Evolutionary conservation across 1,140 invertebrate genomes (phyloP).

Genomic region (Procambarus clarkii): DNA sequence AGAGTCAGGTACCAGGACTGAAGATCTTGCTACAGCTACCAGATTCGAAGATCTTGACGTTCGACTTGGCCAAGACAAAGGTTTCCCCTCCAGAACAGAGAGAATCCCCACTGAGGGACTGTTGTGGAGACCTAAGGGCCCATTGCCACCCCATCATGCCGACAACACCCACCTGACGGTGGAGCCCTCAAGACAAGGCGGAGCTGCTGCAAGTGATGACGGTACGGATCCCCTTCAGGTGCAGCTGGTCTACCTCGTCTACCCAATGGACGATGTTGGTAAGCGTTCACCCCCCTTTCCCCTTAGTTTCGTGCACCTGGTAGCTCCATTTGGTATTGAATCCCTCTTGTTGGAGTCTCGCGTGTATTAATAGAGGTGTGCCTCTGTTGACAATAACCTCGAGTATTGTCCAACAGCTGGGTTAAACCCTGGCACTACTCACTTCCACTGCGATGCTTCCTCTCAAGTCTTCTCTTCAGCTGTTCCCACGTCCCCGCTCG

Average conservation of each 20-base stretch:
- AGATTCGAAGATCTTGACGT: neutral
- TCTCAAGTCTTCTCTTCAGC: no score
- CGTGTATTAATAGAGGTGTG: no score
- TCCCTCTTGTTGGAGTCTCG: no score
- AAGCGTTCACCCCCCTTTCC: neutral
- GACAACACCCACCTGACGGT: neutral
- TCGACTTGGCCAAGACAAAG: neutral
- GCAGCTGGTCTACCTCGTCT: constrained; percentile 61
- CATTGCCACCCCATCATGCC: neutral
- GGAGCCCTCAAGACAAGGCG: neutral
- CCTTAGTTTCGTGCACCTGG: no score
- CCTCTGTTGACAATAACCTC: no score
- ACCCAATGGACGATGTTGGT: constrained; percentile 36
- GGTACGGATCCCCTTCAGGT: constrained; percentile 18
- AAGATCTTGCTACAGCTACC: neutral
- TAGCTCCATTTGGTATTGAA: no score
- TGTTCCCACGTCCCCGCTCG: no score
- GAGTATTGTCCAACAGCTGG: no score
- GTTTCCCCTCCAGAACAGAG: neutral
- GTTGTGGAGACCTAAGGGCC: neutral
- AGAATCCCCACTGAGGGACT: neutral
- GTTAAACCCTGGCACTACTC: no score
- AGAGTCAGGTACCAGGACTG: neutral
- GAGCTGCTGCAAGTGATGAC: neutral
- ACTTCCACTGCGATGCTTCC: no score